Percentiles rank a stretch among this genome's conserved stretches.
Evolutionary conservation across 2,113 vertebrate genomes (phyloP).

Genomic region (Indicator indicator): DNA sequence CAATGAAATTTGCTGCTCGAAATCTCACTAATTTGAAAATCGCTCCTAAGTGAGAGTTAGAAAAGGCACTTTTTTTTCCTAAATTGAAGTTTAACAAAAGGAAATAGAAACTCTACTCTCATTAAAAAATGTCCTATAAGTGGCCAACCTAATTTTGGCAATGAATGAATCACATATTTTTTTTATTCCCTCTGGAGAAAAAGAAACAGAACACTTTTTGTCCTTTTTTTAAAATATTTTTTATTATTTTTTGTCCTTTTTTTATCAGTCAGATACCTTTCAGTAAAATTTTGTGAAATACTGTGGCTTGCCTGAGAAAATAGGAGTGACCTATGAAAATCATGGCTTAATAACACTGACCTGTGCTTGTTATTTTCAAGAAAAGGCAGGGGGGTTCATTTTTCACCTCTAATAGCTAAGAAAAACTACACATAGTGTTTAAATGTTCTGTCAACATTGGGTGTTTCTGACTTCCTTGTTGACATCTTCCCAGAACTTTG

Average conservation of each 20-base stretch:
- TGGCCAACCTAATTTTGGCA: background rate
- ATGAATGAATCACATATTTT: background rate
- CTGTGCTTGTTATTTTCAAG: background rate
- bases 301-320: background rate
- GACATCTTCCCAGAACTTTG: background rate
- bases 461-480: background rate
- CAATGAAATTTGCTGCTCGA: background rate
- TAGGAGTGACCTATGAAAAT: background rate
- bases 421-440: background rate
- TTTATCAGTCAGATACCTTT: background rate
- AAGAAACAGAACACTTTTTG: background rate
- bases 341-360: background rate
- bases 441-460: background rate
- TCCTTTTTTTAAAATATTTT: background rate
- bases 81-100: background rate
- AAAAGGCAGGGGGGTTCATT: background rate
- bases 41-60: background rate
- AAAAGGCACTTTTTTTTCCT: background rate
- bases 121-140: constrained; percentile 10
- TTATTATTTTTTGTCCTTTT: no score
- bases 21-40: background rate
- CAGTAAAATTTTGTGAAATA: background rate
- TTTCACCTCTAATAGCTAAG: background rate
- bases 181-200: constrained; percentile 38
- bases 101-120: background rate